These are phyloP conservation scores for Cephalopterus ornatus DNA, from an alignment of 2,113 vertebrate genomes.

Conservation along the genomic window DNA sequence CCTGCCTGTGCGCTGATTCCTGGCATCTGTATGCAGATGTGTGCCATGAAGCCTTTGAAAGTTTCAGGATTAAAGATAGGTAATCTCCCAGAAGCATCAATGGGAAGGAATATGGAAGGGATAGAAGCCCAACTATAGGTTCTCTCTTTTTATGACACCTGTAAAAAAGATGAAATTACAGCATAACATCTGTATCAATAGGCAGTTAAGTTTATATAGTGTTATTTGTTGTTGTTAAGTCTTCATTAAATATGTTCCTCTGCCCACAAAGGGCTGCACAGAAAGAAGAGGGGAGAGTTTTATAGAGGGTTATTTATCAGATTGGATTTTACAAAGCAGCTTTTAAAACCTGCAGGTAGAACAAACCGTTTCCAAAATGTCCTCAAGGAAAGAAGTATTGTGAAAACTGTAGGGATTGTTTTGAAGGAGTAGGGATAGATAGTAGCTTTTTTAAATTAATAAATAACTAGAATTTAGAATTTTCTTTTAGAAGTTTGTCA, in stretches of 20 bases:
- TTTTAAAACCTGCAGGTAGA: neutral
- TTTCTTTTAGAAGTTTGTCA: neutral
- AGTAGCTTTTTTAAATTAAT: neutral
- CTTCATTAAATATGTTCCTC: neutral
- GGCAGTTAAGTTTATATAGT: neutral
- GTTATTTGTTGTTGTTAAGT: conserved; percentile 2
- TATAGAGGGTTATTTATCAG: neutral
- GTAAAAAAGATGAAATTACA: neutral
- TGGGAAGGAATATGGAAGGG: neutral
- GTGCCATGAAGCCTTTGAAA: conserved; percentile 6
- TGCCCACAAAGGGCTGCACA: neutral
- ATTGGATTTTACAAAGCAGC: neutral
- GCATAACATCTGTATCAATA: neutral
- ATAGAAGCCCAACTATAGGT: neutral
- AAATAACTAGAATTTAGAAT: neutral
- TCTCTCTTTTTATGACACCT: neutral
- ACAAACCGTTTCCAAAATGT: neutral
- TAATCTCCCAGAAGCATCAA: neutral
- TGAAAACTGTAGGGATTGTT: neutral
- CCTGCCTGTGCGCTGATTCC: neutral
- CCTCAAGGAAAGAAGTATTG: neutral
- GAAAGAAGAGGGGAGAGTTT: neutral
- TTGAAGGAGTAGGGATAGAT: neutral
- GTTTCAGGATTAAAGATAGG: neutral
- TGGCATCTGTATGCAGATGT: neutral